Evolutionary conservation across 2,797 vertebrate species (phyloP).

Genomic region (Sphenopsis melanotis): DNA sequence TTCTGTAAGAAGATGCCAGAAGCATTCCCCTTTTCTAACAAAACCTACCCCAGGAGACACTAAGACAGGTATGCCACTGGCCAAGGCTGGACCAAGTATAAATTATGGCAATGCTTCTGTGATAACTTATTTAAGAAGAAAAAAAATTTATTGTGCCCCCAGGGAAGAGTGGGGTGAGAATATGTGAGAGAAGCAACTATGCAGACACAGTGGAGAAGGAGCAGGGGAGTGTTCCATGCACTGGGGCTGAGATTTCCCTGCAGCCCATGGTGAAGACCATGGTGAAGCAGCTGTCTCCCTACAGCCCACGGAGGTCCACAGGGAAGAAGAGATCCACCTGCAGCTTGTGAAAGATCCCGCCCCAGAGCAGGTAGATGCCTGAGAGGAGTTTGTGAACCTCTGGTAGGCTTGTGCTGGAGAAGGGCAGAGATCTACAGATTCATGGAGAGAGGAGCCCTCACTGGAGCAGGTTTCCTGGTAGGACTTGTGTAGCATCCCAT

Average conservation of each 20-base stretch:
- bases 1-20: not conserved
- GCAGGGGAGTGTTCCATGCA: rapidly evolving
- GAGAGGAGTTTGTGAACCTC: not conserved
- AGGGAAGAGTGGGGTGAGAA: not conserved
- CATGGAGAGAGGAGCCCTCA: not conserved
- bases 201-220: not conserved
- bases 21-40: not conserved
- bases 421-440: not conserved
- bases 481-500: not conserved
- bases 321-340: too few relatives aligned
- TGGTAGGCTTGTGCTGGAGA: not conserved
- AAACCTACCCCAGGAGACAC: not conserved
- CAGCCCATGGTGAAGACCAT: not conserved
- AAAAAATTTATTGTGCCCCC: too few relatives aligned
- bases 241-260: not conserved
- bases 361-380: not conserved
- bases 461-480: not conserved
- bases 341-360: not conserved
- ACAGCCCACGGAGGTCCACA: not conserved
- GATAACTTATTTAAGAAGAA: not conserved
- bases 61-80: not conserved
- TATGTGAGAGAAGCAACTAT: not conserved
- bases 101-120: not conserved
- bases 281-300: not conserved
- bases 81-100: not conserved